Conservation (phyloP, 2,113 vertebrate species). For the Tauraco erythrolophus region DNA sequence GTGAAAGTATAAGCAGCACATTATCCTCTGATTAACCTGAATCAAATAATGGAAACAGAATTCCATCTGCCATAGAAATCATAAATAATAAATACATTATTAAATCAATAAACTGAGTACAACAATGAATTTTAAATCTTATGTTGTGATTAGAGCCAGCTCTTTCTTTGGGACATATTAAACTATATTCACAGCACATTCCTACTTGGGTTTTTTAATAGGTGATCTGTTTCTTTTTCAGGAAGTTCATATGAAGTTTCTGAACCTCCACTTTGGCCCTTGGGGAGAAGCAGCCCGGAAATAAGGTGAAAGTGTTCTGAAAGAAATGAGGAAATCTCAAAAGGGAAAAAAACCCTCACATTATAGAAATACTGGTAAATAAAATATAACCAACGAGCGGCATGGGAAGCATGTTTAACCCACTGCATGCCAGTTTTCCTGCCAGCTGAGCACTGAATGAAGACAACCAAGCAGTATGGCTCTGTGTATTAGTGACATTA, state of each 20-base stretch:
- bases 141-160: slow-evolving; percentile 37
- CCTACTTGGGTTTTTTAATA: slow-evolving; percentile 32
- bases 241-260: slow-evolving; percentile 67
- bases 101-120: slow-evolving; percentile 44
- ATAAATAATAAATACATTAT: slow-evolving; percentile 63
- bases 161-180: slow-evolving; percentile 47
- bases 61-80: slow-evolving; percentile 12
- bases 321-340: slow-evolving; percentile 55
- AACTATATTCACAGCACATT: slow-evolving; percentile 40
- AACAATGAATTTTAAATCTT: slow-evolving; percentile 51
- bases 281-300: slow-evolving; percentile 33
- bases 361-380: slow-evolving; percentile 49
- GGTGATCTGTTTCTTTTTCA: slow-evolving; percentile 71
- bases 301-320: slow-evolving; percentile 58
- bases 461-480: not conserved
- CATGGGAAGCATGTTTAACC: slow-evolving; percentile 34
- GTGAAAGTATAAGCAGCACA: not conserved
- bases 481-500: not conserved
- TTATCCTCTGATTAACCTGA: slow-evolving; percentile 42
- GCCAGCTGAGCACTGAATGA: not conserved
- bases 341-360: not conserved
- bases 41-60: slow-evolving; percentile 29
- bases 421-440: not conserved
- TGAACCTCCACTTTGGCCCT: slow-evolving; percentile 9
- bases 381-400: slow-evolving; percentile 40